phyloP scores from a whole-genome alignment of 2,797 vertebrate species.

The Phyllotis vaccarum region DNA sequence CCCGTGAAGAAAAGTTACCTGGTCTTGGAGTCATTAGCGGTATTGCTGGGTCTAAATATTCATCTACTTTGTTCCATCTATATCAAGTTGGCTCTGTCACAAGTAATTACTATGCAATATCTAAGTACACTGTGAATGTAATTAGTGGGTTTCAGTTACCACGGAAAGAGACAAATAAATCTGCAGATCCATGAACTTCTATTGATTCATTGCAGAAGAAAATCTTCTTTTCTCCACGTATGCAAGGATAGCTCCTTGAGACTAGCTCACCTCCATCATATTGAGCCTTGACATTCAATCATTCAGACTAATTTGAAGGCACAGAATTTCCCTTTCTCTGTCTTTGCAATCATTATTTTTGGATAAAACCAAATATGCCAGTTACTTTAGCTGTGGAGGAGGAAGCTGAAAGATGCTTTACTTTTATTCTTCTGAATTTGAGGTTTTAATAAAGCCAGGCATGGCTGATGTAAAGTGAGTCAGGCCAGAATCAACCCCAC shows the following conservation, averaged over 20 bases:
- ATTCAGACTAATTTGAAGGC: slow-evolving; percentile 43
- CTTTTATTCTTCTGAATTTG: slow-evolving; percentile 44
- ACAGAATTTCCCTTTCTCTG: neutral
- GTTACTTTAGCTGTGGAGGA: slow-evolving; percentile 28
- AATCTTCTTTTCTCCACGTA: slow-evolving; percentile 21
- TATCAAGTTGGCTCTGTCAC: slow-evolving; percentile 46
- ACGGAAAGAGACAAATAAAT: slow-evolving; percentile 58
- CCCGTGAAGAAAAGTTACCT: slow-evolving; percentile 61
- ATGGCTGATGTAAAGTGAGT: slow-evolving; percentile 56
- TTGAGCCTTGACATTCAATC: slow-evolving; percentile 41
- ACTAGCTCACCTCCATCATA: neutral
- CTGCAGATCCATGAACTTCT: slow-evolving; percentile 23
- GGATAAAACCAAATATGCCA: slow-evolving; percentile 46
- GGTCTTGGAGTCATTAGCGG: neutral
- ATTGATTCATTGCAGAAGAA: slow-evolving; percentile 33
- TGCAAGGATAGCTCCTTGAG: neutral
- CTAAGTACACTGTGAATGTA: slow-evolving; percentile 55
- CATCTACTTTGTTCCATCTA: slow-evolving; percentile 54
- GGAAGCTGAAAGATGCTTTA: slow-evolving; percentile 37
- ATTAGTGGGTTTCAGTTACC: slow-evolving; percentile 51
- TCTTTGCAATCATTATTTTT: slow-evolving; percentile 52
- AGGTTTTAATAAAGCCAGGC: slow-evolving; percentile 57
- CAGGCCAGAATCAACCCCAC: slow-evolving; percentile 40
- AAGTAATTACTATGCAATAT: slow-evolving; percentile 61
- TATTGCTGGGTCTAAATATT: slow-evolving; percentile 64